Conservation (phyloP, 2,888 invertebrate species). For the Anorthoa munda region DNA sequence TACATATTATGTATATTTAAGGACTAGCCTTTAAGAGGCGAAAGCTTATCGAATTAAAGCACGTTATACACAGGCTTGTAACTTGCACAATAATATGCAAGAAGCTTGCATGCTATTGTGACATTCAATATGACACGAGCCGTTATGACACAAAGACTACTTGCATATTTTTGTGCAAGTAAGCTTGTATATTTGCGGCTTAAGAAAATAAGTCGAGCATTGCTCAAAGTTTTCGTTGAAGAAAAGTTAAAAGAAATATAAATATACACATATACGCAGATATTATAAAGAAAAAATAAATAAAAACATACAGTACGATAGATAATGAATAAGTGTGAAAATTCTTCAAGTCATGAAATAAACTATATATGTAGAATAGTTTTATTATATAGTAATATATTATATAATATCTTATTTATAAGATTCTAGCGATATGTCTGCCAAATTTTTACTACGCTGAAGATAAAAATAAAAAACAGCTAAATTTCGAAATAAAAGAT, state of each 20-base stretch:
- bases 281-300: conserved; percentile 4
- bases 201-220: conserved; percentile 2
- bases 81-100: conserved; percentile 4
- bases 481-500: conserved; percentile 77
- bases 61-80: not conserved
- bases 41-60: conserved; percentile 1
- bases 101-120: not conserved
- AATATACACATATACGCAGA: conserved; percentile 4
- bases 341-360: conserved; percentile 71
- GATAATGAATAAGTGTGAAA: conserved; percentile 65
- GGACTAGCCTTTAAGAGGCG: conserved; percentile 30
- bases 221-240: conserved; percentile 20
- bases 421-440: conserved; percentile 89
- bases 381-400: conserved; percentile 76
- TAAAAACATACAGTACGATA: conserved; percentile 22
- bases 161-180: not conserved
- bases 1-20: conserved; percentile 44
- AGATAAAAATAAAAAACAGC: conserved; percentile 75
- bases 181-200: not conserved
- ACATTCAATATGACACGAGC: no score
- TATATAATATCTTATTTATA: conserved; percentile 83
- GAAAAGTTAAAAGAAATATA: conserved; percentile 9
- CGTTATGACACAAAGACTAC: no score
- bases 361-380: conserved; percentile 72
- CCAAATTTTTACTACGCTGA: conserved; percentile 86